Evolutionary conservation across 2,113 vertebrate genomes (phyloP).

Genomic region (Physeter macrocephalus): DNA sequence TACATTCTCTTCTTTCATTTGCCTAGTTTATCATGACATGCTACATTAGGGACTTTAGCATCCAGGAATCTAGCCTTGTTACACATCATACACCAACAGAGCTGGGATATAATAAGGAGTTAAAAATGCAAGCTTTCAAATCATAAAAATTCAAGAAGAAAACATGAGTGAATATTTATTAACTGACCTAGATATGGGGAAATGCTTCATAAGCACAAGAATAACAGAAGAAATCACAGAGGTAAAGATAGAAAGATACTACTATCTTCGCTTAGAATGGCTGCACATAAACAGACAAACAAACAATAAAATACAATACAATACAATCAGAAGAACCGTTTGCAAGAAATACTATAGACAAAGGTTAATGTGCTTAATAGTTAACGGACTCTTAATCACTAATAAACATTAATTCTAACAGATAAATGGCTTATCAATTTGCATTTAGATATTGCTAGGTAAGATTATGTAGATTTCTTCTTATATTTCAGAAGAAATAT

Average conservation of each 20-base stretch:
- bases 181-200: background rate
- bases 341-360: background rate
- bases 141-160: background rate
- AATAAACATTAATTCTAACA: background rate
- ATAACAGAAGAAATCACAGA: background rate
- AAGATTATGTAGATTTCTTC: no score
- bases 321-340: background rate
- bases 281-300: background rate
- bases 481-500: background rate
- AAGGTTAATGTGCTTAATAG: background rate
- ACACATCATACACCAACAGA: background rate
- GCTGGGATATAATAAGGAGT: background rate
- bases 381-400: background rate
- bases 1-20: background rate
- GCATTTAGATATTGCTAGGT: no score
- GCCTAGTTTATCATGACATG: background rate
- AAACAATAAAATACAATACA: background rate
- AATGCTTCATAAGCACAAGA: background rate
- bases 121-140: background rate
- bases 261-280: background rate
- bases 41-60: background rate
- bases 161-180: background rate
- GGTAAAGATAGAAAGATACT: background rate
- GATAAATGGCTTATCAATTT: slow-evolving; percentile 19
- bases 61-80: background rate